A percentile compares a stretch with the other conserved stretches of the same genome.
These are phyloP conservation scores for Oryzias curvinotus DNA, from an alignment of 2,113 vertebrate genomes.

Conservation along the genomic window DNA sequence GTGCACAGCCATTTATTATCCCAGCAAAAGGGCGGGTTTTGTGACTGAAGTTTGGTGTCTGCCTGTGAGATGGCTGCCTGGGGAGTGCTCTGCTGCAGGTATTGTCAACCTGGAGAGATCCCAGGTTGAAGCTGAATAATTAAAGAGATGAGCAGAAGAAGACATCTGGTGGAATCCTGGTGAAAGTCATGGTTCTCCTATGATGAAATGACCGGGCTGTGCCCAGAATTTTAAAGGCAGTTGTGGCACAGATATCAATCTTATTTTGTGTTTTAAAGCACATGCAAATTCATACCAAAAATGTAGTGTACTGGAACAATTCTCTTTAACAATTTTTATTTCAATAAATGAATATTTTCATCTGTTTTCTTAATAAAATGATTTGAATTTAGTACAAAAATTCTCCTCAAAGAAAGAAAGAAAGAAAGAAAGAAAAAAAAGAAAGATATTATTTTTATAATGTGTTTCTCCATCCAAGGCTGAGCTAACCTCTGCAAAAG, in stretches of 20 bases:
- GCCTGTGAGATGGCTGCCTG: constrained; percentile 26
- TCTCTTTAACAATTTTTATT: no score
- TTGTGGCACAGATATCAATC: constrained; percentile 12
- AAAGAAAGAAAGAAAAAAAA: no score
- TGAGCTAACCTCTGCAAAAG: constrained; percentile 5
- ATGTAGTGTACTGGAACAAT: background rate
- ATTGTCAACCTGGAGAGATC: constrained; percentile 34
- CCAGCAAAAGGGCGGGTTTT: constrained; percentile 34
- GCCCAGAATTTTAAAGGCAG: constrained; percentile 15
- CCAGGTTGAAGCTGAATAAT: constrained; percentile 66
- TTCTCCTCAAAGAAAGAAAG: background rate
- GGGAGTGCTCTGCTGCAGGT: constrained; percentile 53
- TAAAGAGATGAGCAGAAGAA: constrained; percentile 61
- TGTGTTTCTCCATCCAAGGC: constrained; percentile 7
- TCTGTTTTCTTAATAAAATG: background rate
- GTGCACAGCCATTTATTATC: constrained; percentile 46
- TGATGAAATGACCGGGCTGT: constrained; percentile 43
- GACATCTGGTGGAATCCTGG: constrained; percentile 57
- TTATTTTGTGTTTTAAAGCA: background rate
- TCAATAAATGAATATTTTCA: no score
- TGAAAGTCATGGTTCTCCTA: constrained; percentile 58
- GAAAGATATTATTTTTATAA: constrained; percentile 23
- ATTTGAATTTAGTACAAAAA: constrained; percentile 1
- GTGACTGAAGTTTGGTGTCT: constrained; percentile 46
- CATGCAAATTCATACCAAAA: constrained; percentile 4